Evolutionary conservation across 2,888 invertebrate genomes (phyloP).

Genomic region (Diadegma fenestrale): DNA sequence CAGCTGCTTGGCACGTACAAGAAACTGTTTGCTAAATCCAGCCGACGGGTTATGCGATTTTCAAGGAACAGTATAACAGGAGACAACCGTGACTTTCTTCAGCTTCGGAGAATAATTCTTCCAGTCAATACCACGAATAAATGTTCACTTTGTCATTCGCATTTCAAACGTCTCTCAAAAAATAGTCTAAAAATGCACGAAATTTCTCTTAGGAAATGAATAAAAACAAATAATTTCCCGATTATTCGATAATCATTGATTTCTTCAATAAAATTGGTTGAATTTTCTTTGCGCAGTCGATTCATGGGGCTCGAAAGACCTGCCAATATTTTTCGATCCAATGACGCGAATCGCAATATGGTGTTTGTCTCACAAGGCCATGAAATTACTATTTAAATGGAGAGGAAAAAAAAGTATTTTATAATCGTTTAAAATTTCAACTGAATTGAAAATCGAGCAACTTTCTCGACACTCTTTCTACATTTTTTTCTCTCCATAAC

Average conservation of each 20-base stretch:
- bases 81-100: slow-evolving; percentile 33
- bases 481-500: background rate
- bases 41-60: slow-evolving; percentile 52
- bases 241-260: background rate
- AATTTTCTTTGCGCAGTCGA: background rate
- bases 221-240: background rate
- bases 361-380: too few relatives aligned
- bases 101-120: slow-evolving; percentile 25
- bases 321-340: background rate
- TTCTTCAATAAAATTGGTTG: background rate
- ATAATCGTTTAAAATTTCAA: background rate
- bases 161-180: background rate
- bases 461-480: background rate
- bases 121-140: background rate
- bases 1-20: slow-evolving; percentile 64
- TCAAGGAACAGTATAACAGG: slow-evolving; percentile 41
- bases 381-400: background rate
- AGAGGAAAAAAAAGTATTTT: background rate
- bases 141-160: background rate
- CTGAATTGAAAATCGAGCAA: background rate
- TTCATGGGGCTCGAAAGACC: background rate
- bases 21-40: slow-evolving; percentile 20
- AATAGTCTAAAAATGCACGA: background rate
- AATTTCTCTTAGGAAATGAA: background rate
- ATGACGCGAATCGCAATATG: background rate